Conservation (phyloP, 2,113 vertebrate genomes). For the Cnemophilus loriae region DNA sequence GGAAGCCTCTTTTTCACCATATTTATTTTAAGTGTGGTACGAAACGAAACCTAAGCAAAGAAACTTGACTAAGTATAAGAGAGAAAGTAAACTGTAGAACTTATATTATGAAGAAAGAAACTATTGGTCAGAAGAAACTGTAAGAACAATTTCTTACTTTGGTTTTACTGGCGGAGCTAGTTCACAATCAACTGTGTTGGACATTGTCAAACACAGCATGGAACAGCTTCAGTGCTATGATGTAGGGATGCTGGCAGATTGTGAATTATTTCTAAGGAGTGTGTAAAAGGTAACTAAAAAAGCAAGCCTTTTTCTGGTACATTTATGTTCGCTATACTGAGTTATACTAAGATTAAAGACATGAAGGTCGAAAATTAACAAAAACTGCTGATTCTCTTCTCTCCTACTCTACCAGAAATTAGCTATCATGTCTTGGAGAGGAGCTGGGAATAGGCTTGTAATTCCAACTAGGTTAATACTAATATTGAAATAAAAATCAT, state of each 20-base stretch:
- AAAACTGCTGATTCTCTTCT: neutral
- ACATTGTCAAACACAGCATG: neutral
- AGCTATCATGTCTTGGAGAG: neutral
- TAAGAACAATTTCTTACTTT: neutral
- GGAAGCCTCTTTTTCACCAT: neutral
- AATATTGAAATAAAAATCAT: conserved; percentile 1
- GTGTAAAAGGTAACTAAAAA: neutral
- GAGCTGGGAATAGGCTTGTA: neutral
- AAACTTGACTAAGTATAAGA: neutral
- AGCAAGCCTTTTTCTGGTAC: neutral
- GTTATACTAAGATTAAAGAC: neutral
- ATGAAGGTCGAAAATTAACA: neutral
- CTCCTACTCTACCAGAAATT: neutral
- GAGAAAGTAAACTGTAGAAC: neutral
- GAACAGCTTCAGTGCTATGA: neutral
- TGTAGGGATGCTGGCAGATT: neutral
- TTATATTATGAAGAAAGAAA: neutral
- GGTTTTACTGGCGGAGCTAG: neutral
- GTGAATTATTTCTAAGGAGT: neutral
- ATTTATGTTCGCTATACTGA: neutral
- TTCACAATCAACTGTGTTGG: neutral
- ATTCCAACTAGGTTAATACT: conserved; percentile 16
- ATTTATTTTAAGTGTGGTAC: neutral
- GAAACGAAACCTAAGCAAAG: neutral
- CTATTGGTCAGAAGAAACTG: neutral